phyloP scores from a whole-genome alignment of 2,888 invertebrate genomes.

The Sphaeridia pumilis region DNA sequence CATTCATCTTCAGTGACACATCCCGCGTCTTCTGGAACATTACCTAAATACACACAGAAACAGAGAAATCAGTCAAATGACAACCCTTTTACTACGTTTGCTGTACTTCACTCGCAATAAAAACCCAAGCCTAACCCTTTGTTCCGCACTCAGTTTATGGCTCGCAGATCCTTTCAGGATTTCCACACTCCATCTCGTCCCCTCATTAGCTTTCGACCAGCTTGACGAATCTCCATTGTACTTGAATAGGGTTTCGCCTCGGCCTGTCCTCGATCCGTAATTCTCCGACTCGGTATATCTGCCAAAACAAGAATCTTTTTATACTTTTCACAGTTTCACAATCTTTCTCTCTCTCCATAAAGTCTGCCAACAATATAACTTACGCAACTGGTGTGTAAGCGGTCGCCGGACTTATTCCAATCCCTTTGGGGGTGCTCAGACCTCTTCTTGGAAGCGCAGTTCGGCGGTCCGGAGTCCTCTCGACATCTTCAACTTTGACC shows the following conservation, averaged over 20 bases:
- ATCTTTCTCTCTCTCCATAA: background rate
- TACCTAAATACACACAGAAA: constrained; percentile 39
- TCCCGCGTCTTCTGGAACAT: constrained; percentile 47
- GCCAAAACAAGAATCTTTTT: background rate
- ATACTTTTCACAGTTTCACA: background rate
- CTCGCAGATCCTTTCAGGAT: too few relatives aligned
- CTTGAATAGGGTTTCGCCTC: constrained; percentile 50
- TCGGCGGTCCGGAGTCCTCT: background rate
- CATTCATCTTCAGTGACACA: constrained; percentile 42
- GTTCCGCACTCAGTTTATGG: too few relatives aligned
- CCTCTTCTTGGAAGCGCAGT: background rate
- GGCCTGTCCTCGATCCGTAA: constrained; percentile 43
- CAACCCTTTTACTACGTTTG: background rate
- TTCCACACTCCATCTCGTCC: constrained; percentile 2
- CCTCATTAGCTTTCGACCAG: constrained; percentile 13
- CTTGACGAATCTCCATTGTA: constrained; percentile 27
- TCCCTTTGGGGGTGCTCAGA: background rate
- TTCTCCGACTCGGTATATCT: constrained; percentile 36
- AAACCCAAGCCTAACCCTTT: too few relatives aligned
- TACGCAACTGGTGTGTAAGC: constrained; percentile 36
- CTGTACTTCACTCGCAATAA: too few relatives aligned
- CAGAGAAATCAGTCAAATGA: too few relatives aligned
- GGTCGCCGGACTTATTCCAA: background rate
- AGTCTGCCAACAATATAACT: constrained; percentile 22
- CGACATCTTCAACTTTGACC: background rate